Base-by-base conservation (phyloP, 2,113 vertebrate genomes). In the Aspiorhynchus laticeps region DNA sequence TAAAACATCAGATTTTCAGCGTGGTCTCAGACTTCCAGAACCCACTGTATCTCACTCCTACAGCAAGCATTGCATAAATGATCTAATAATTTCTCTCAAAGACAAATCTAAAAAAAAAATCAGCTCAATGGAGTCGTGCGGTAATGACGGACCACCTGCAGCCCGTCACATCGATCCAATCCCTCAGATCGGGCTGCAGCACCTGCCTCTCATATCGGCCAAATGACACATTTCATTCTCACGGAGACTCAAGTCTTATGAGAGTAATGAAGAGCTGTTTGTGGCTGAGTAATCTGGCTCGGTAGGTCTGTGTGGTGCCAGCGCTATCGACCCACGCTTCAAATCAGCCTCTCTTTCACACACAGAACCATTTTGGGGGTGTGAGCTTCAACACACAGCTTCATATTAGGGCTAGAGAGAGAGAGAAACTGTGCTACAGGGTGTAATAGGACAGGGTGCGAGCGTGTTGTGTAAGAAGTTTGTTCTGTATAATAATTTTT, bases 251-350 rank as follows among this genome's bases (percentile, higher is more conserved):
- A 41, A 67, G 53, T 38, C 80, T 90, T 87, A 88, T 85, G 87
- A 90, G 74, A 73, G 56, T 90, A 90, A 90, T 88, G 83, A 88
- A 90, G 87, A 87, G 87, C 79, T 86, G 74, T 84, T 82, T 87
- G 48, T 83, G 87, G 21, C 63, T 48, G 77, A 89, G 78, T 38
- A 74, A 69, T 89, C 83, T 73, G 86, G 71, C 83, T 78, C 65
- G 63, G 56, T 38, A 83, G 79, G 73, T 73, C 80, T 77, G 48
- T 77, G 73, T 17, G 33, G 69, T 73, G 78, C 86, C 79, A 79
- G 73, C 7, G 46, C 26, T 53, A 87, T 87, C 63, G 63, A 89
- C 63, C 84, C 76, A 85, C 24, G 28, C 67, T 41, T 86, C 82
- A 74, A 84, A 74, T 74, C 82, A 84, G 69, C 48, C 81, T 73